phyloP scores from a whole-genome alignment of 2,113 vertebrate genomes.

The Lophotis ruficrista region DNA sequence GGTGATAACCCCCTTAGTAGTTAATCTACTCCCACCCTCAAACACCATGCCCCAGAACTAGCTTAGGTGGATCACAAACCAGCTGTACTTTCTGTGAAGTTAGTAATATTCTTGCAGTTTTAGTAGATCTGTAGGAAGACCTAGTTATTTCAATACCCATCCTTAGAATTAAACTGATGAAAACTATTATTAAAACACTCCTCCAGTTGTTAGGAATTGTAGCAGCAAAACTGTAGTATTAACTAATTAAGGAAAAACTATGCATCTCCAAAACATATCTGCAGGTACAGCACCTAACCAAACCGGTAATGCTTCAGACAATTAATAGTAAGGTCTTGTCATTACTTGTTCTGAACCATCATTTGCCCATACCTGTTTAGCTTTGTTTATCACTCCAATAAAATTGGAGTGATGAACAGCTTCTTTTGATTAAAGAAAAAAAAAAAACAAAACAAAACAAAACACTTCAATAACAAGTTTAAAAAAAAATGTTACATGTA shows the following conservation, averaged over 20 bases:
- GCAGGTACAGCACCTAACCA: not conserved
- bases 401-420: not conserved
- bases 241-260: not conserved
- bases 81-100: not conserved
- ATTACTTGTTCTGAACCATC: not conserved
- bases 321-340: not conserved
- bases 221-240: not conserved
- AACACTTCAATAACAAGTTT: not conserved
- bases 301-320: conserved; percentile 1
- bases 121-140: not conserved
- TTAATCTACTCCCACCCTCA: not conserved
- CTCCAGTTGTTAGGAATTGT: not conserved
- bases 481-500: too few relatives aligned
- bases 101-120: not conserved
- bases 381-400: not conserved
- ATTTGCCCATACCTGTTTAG: not conserved
- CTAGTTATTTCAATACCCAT: not conserved
- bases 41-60: not conserved
- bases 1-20: not conserved
- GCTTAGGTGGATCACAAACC: not conserved
- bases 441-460: too few relatives aligned
- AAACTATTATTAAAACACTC: not conserved
- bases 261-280: not conserved
- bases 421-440: not conserved
- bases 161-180: not conserved